Base-by-base conservation (phyloP, 1,140 invertebrate species). In the Belonocnema kinseyi region DNA sequence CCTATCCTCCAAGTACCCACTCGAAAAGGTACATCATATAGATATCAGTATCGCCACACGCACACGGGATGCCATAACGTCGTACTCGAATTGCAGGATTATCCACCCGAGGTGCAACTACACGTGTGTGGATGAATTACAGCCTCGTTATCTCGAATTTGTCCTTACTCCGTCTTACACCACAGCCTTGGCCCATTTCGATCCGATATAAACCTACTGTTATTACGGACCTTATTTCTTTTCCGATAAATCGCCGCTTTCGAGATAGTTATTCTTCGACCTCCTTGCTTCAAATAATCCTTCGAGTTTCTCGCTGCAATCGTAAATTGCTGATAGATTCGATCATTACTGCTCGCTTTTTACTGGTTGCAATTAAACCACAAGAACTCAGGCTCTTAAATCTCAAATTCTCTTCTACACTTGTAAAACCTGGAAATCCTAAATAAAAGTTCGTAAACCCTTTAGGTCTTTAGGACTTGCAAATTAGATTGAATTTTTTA, bases 81-180 rank as follows among this genome's bases (percentile, higher is more conserved):
- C 66, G 66, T 77, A 58, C 72, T 73, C 79, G 72, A 77, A 80
- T 80, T 77, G 74, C 76, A 77, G 81, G 81, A 77, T 82, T 80
- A 79, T 77, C 75, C 77, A 70, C 53, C 61, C n/a, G 13, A 66
- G 40, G 61, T 66, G 61, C 26, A 54, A 54, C 53, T 5, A n/a
- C 53, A 66, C 61, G 21, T 66, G 26, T 21, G 33, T 40, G 16
- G 26, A 40, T 66, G 21, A 66, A 66, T 46, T 66, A 66, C 33
- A 66, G 26, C 21, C 61, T 66, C 26, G 13, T 40, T n/a, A 66
- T 66, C 26, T 40, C 33, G 16, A 66, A 46, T 61, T 61, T 33
- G 61, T 33, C 61, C 61, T 66, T 66, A 40, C 40, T 33, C 61
- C 61, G 33, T 66, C n/a, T 66, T 46, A 46, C 13, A 66, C 12